phyloP scores from a whole-genome alignment of 2,888 invertebrate genomes.

The Aspidiotus rigidus region DNA sequence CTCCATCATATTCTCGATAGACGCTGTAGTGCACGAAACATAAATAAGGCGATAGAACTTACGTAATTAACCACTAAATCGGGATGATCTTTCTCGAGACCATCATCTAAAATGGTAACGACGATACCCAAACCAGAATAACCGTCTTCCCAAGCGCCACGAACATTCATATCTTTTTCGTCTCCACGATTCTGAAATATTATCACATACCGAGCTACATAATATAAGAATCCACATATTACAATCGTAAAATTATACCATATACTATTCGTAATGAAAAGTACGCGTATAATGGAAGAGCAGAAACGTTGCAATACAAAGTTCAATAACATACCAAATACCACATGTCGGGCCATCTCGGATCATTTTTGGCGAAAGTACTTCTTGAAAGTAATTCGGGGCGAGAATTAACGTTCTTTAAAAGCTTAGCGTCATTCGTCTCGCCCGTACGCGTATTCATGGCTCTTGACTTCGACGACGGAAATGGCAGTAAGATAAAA shows the following conservation, averaged over 20 bases:
- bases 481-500: slow-evolving; percentile 42
- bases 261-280: not conserved
- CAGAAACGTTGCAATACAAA: not conserved
- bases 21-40: no score
- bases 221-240: not conserved
- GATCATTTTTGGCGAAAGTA: slow-evolving; percentile 60
- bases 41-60: slow-evolving; percentile 46
- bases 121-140: slow-evolving; percentile 89
- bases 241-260: not conserved
- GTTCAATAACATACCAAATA: slow-evolving; percentile 69
- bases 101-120: slow-evolving; percentile 94
- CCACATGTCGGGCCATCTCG: slow-evolving; percentile 93
- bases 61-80: slow-evolving; percentile 87
- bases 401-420: slow-evolving; percentile 5
- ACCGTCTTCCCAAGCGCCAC: slow-evolving; percentile 88
- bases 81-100: slow-evolving; percentile 90
- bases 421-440: no score
- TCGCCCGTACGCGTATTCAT: slow-evolving; percentile 36
- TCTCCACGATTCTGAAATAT: slow-evolving; percentile 71
- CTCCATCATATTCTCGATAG: not conserved
- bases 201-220: not conserved
- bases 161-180: slow-evolving; percentile 91
- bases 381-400: slow-evolving; percentile 37
- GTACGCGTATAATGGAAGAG: not conserved
- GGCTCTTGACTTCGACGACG: slow-evolving; percentile 37